These are phyloP conservation scores for Panzeria rudis DNA, from an alignment of 2,888 invertebrate genomes.

Conservation along the genomic window DNA sequence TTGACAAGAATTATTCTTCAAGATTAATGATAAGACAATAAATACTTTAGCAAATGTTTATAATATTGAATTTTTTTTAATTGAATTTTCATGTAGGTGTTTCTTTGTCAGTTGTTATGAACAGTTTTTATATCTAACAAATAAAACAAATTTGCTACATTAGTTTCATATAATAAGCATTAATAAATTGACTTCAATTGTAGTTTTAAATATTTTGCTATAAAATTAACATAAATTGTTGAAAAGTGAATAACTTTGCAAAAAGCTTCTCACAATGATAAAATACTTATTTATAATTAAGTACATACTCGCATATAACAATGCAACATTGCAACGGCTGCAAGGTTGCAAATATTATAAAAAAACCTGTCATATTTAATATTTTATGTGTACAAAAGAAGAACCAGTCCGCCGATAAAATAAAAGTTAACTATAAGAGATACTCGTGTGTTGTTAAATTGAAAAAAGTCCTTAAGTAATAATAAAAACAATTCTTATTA, in stretches of 20 bases:
- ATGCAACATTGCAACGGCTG: constrained; percentile 42
- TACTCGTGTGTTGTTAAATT: neutral
- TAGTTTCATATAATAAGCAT: constrained; percentile 7
- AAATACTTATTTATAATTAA: constrained; percentile 1
- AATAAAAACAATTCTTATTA: constrained; percentile 55
- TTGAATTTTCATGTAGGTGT: constrained; percentile 12
- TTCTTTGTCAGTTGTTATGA: neutral
- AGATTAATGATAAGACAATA: constrained; percentile 33
- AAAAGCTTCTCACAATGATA: constrained; percentile 1
- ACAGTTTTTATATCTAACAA: constrained; percentile 19
- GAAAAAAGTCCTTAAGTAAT: constrained; percentile 9
- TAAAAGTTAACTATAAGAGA: neutral
- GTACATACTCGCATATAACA: neutral
- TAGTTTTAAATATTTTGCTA: neutral
- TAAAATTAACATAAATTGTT: constrained; percentile 16
- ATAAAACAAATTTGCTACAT: constrained; percentile 18
- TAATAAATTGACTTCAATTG: constrained; percentile 11
- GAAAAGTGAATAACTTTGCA: neutral
- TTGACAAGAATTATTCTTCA: constrained; percentile 6
- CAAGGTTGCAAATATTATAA: constrained; percentile 20
- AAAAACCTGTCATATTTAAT: constrained; percentile 8
- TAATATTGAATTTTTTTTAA: neutral
- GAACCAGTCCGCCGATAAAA: neutral
- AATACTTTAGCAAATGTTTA: neutral
- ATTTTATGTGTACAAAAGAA: neutral